These are phyloP conservation scores for Chrysodeixis includens DNA, from an alignment of 2,888 invertebrate species.

Conservation along the genomic window DNA sequence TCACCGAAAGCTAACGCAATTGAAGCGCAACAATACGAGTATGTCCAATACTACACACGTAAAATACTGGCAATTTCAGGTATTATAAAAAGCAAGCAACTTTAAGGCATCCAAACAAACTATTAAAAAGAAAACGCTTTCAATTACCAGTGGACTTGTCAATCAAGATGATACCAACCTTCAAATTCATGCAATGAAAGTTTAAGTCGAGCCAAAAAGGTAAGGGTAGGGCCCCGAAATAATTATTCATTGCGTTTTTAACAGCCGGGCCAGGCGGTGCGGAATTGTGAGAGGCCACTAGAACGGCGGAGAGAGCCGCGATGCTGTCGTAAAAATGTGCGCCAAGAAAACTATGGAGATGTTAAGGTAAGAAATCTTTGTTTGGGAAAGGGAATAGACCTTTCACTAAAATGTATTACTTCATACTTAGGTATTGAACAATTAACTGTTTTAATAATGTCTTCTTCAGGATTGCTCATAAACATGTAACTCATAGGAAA, in stretches of 20 bases:
- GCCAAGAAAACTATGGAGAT: conserved; percentile 69
- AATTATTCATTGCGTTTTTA: conserved; percentile 89
- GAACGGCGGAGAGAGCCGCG: conserved; percentile 73
- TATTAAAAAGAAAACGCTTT: background rate
- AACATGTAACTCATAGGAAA: no score
- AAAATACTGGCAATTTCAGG: no score
- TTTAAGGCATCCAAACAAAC: background rate
- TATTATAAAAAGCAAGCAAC: background rate
- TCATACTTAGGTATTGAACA: no score
- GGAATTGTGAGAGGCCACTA: conserved; percentile 84
- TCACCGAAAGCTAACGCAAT: no score
- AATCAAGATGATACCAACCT: conserved; percentile 40
- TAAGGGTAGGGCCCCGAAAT: conserved; percentile 68
- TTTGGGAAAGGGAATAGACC: no score
- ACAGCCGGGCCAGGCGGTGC: conserved; percentile 82
- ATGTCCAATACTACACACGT: no score
- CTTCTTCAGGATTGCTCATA: no score
- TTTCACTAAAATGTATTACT: no score
- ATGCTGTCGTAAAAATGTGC: conserved; percentile 85
- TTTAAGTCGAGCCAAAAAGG: conserved; percentile 47
- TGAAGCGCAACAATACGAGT: no score
- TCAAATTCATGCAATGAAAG: conserved; percentile 42
- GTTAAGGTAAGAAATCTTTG: conserved; percentile 14
- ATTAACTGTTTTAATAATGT: no score
- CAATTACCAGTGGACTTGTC: conserved; percentile 21